A percentile compares a stretch with the other conserved stretches of the same genome.
These are phyloP conservation scores for Pteromalus puparum DNA, from an alignment of 1,140 invertebrate species.

Conservation along the genomic window DNA sequence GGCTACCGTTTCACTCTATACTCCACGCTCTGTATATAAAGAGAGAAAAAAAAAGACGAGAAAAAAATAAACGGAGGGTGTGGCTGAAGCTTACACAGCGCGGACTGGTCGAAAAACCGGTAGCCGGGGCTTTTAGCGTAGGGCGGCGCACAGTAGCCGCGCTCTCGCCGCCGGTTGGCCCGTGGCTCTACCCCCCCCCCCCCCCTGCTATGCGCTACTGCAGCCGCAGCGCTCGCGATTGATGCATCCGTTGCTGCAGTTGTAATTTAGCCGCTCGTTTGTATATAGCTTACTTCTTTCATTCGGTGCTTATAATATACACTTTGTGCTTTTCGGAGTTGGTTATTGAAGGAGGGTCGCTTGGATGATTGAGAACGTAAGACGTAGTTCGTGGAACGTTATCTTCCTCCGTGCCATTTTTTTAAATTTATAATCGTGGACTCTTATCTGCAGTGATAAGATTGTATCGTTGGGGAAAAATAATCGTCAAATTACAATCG, in stretches of 20 bases:
- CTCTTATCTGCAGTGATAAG: too few species aligned
- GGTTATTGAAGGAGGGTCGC: too few species aligned
- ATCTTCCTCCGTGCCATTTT: neutral
- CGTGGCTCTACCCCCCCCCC: slow-evolving; percentile 4
- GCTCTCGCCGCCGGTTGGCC: slow-evolving; percentile 52
- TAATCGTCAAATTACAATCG: too few species aligned
- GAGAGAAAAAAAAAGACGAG: slow-evolving; percentile 47
- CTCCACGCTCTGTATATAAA: neutral
- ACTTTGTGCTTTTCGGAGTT: too few species aligned
- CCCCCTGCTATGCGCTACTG: neutral
- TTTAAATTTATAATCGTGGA: neutral
- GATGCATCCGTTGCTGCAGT: neutral
- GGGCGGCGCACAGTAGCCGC: slow-evolving; percentile 73
- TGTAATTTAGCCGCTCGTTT: too few species aligned
- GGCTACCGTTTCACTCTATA: slow-evolving; percentile 6
- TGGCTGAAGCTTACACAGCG: slow-evolving; percentile 59
- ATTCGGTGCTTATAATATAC: too few species aligned
- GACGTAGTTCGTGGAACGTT: too few species aligned
- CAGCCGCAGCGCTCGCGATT: neutral
- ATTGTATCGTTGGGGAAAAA: too few species aligned
- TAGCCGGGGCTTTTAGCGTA: slow-evolving; percentile 67
- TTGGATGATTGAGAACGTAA: too few species aligned
- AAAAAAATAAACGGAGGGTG: slow-evolving; percentile 65
- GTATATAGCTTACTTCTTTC: too few species aligned
- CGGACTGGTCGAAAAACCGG: slow-evolving; percentile 70